A percentile compares a stretch with the other conserved stretches of the same genome.
phyloP scores from a whole-genome alignment of 1,140 invertebrate genomes.

The Zophobas atratus region DNA sequence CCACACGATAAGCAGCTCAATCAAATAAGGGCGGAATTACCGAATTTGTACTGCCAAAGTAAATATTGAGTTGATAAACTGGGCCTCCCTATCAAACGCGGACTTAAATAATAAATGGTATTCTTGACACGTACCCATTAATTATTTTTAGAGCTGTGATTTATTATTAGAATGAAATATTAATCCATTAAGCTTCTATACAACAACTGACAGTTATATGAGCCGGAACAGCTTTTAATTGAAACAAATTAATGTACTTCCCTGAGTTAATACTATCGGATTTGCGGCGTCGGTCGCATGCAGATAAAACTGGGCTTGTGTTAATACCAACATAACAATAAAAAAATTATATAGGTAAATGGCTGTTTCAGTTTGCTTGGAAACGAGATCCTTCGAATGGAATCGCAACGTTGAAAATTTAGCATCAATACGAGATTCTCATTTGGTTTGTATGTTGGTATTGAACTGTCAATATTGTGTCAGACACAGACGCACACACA shows the following conservation, averaged over 20 bases:
- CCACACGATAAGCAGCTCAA: background rate
- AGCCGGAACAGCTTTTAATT: background rate
- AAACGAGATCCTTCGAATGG: too few species aligned
- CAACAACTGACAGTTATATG: slow-evolving; percentile 11
- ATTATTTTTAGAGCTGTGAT: background rate
- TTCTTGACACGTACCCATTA: slow-evolving; percentile 18
- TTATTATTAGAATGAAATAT: slow-evolving; percentile 6
- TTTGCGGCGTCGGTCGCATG: too few species aligned
- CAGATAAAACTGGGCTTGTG: too few species aligned
- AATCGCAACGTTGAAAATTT: too few species aligned
- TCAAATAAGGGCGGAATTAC: background rate
- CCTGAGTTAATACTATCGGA: too few species aligned
- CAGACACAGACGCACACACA: too few species aligned
- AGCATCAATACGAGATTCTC: too few species aligned
- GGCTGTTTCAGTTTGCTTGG: too few species aligned
- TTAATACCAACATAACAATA: too few species aligned
- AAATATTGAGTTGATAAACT: background rate
- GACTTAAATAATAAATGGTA: slow-evolving; percentile 19
- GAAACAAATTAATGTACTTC: slow-evolving; percentile 1
- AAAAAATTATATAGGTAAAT: too few species aligned
- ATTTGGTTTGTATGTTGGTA: too few species aligned
- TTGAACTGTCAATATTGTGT: too few species aligned
- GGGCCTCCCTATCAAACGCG: background rate
- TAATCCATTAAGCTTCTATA: slow-evolving; percentile 5
- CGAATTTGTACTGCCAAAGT: background rate